These are phyloP conservation scores for Drosophila birchii DNA, from an alignment of 2,888 invertebrate genomes.

Conservation along the genomic window DNA sequence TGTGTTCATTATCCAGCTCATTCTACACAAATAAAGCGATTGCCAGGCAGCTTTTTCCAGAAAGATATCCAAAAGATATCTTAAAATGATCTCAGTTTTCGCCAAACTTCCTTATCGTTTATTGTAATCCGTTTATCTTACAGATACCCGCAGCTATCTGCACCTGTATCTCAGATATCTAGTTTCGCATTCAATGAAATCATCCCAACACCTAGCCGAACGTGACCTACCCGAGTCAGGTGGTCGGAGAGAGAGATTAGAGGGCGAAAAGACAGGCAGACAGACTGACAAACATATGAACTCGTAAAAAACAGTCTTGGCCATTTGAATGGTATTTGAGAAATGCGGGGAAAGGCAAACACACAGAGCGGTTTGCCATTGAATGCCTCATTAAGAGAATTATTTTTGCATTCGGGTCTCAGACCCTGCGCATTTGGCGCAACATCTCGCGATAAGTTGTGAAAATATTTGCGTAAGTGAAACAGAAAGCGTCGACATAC, in stretches of 20 bases:
- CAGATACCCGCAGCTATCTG: constrained; percentile 21
- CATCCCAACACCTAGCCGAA: constrained; percentile 27
- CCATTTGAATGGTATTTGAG: constrained; percentile 21
- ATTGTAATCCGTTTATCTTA: constrained; percentile 31
- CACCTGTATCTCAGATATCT: constrained; percentile 13
- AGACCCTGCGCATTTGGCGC: constrained; percentile 63
- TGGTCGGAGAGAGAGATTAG: constrained; percentile 9
- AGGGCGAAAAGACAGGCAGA: background rate
- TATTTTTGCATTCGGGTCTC: constrained; percentile 50
- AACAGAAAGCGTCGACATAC: constrained; percentile 69
- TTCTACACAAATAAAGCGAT: background rate
- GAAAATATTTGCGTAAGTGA: constrained; percentile 74
- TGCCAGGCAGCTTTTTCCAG: constrained; percentile 5
- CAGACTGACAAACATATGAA: constrained; percentile 1
- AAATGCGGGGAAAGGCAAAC: constrained; percentile 41
- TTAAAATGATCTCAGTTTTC: constrained; percentile 2
- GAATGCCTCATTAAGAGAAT: constrained; percentile 38
- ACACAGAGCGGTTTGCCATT: constrained; percentile 21
- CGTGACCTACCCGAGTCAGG: constrained; percentile 37
- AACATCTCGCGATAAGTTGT: constrained; percentile 71
- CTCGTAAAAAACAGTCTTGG: constrained; percentile 8
- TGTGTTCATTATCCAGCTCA: background rate
- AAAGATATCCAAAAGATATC: constrained; percentile 9
- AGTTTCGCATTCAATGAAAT: constrained; percentile 10
- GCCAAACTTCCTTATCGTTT: constrained; percentile 27